These are phyloP conservation scores for Telenomus remus DNA, from an alignment of 1,140 invertebrate species.

Conservation along the genomic window DNA sequence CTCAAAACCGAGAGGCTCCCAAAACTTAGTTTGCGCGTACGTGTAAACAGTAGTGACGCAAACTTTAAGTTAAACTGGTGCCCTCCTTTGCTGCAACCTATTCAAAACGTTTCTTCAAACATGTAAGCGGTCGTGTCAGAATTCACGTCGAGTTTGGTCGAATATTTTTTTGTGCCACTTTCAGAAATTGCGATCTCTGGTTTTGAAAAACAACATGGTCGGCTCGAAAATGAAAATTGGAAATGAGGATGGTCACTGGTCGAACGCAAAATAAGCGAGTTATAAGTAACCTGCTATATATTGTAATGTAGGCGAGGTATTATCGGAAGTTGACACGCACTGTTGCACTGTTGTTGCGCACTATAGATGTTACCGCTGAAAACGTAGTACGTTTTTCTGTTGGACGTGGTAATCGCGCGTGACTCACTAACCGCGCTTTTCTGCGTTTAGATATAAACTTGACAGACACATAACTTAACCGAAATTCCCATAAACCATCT, in stretches of 20 bases:
- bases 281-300: too few species aligned
- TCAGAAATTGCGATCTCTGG: too few species aligned
- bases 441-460: too few species aligned
- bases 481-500: too few species aligned
- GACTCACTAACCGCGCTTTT: slow-evolving; percentile 20
- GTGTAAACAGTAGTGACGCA: neutral
- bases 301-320: neutral
- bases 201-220: too few species aligned
- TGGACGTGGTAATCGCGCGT: slow-evolving; percentile 16
- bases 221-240: too few species aligned
- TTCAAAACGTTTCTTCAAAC: slow-evolving; percentile 1
- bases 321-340: slow-evolving; percentile 38
- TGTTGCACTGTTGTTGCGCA: slow-evolving; percentile 41
- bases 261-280: too few species aligned
- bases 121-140: neutral
- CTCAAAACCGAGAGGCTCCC: slow-evolving; percentile 14
- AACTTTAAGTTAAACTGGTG: neutral
- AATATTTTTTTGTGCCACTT: neutral
- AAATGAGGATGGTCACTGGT: too few species aligned
- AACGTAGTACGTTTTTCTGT: slow-evolving; percentile 6
- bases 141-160: neutral
- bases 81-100: neutral
- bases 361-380: slow-evolving; percentile 10
- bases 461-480: too few species aligned
- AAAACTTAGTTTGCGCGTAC: slow-evolving; percentile 6